Base-by-base conservation (phyloP, 2,888 invertebrate species). In the Ethmia dodecea region DNA sequence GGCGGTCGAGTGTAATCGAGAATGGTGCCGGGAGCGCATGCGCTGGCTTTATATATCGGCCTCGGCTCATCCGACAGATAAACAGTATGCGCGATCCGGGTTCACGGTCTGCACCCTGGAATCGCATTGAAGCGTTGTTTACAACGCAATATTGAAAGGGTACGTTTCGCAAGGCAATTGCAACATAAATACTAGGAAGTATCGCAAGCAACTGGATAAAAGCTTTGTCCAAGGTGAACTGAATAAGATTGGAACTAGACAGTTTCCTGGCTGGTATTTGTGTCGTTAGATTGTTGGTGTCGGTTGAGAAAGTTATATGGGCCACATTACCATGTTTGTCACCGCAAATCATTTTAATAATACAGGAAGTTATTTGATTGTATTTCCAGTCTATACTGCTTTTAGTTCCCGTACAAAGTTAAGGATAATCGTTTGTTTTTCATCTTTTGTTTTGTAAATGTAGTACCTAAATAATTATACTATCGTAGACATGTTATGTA, bases 41-140 rank as follows among this genome's bases (percentile, higher is more conserved):
- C 56, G 62, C 64, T 52, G 58, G 61, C 63, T 64, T 83, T 86
- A 79, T 84, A 86, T 83, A 84, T 73, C 75, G 81, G 81, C 84
- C 84, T 86, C 84, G 84, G 67, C 67, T 75, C 79, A 77, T 80
- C 81, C 76, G 76, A 68, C 74, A 60, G 62, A 69, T 66, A 67
- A 67, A 71, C 68, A 63, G 57, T 13, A 34, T 24, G 74, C 63
- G 60, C 55, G 70, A 70, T 63, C 68, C 55, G 75, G 75, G 84
- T 84, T 86, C 84, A 86, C 72, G 84, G 84, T 72, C 76, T 48
- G 42, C 62, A 68, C 76, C 77, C 83, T 76, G 83, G 81, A 80
- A 60, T 63, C 62, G 62, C 67, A 69, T 72, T 68, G 63, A 67
- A 51, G 48, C 47, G 50, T 49, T 48, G 43, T 67, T 69, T 66